These are phyloP conservation scores for Temnothorax unifasciatus DNA, from an alignment of 2,888 invertebrate species.

Conservation along the genomic window DNA sequence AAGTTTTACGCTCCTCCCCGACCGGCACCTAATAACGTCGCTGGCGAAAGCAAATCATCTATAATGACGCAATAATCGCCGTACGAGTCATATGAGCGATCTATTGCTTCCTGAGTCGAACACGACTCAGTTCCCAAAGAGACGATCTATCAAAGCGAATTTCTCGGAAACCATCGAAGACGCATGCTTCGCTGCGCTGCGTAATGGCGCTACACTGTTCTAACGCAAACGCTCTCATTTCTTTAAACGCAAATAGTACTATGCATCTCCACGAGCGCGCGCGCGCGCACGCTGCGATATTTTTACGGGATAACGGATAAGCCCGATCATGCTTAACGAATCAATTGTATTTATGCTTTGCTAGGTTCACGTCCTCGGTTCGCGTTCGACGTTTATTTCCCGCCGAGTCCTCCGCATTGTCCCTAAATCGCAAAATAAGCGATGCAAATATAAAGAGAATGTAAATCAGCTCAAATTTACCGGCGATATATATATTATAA, in stretches of 20 bases:
- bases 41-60: slow-evolving; percentile 50
- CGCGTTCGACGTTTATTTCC: slow-evolving; percentile 3
- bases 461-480: neutral
- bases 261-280: neutral
- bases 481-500: neutral
- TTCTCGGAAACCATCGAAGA: slow-evolving; percentile 55
- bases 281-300: slow-evolving; percentile 5
- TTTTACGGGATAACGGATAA: slow-evolving; percentile 34
- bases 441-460: neutral
- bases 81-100: slow-evolving; percentile 42
- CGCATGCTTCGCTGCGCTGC: slow-evolving; percentile 43
- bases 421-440: slow-evolving; percentile 2
- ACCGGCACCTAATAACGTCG: slow-evolving; percentile 51
- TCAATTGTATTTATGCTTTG: slow-evolving; percentile 37
- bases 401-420: neutral
- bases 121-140: slow-evolving; percentile 40
- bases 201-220: slow-evolving; percentile 7
- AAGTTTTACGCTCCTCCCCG: slow-evolving; percentile 13
- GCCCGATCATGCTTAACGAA: slow-evolving; percentile 4
- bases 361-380: neutral
- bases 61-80: slow-evolving; percentile 67
- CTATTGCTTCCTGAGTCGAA: slow-evolving; percentile 51
- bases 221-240: slow-evolving; percentile 20
- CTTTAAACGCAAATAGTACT: slow-evolving; percentile 5
- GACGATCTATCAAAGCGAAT: slow-evolving; percentile 58